Conservation (phyloP, 2,113 vertebrate genomes). For the Aspiorhynchus laticeps region DNA sequence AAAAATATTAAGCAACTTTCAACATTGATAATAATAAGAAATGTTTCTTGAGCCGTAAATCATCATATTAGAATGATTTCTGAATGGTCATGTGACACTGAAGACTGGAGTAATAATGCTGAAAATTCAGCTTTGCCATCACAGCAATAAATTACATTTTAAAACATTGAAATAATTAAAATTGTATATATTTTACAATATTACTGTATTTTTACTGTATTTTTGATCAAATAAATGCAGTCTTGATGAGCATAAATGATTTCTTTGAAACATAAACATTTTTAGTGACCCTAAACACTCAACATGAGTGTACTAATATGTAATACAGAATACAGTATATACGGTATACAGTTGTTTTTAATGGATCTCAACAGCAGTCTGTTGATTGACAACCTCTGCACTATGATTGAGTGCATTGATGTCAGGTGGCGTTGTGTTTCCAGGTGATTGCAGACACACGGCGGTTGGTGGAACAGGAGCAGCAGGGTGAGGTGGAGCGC, state of each 20-base stretch:
- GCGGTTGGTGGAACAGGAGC: conserved; percentile 66
- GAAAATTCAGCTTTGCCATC: not conserved
- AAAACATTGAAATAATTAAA: too few relatives aligned
- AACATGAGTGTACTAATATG: not conserved
- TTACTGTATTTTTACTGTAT: too few relatives aligned
- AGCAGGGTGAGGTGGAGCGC: conserved; percentile 74
- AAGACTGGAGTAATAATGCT: not conserved
- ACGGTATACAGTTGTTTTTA: not conserved
- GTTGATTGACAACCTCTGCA: not conserved
- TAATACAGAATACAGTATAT: not conserved
- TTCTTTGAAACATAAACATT: too few relatives aligned
- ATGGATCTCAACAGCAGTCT: not conserved
- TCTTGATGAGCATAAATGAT: too few relatives aligned
- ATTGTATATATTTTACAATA: too few relatives aligned
- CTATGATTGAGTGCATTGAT: not conserved
- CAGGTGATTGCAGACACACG: conserved; percentile 80
- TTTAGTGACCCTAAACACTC: not conserved
- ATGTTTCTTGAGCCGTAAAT: too few relatives aligned
- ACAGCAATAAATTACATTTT: too few relatives aligned
- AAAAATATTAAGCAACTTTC: too few relatives aligned
- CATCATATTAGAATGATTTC: not conserved
- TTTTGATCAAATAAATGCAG: too few relatives aligned
- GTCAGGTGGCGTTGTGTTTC: not conserved
- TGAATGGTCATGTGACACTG: not conserved
- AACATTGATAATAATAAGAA: too few relatives aligned